Evolutionary conservation across 2,888 invertebrate genomes (phyloP).

Genomic region (Dexiosoma caninum): DNA sequence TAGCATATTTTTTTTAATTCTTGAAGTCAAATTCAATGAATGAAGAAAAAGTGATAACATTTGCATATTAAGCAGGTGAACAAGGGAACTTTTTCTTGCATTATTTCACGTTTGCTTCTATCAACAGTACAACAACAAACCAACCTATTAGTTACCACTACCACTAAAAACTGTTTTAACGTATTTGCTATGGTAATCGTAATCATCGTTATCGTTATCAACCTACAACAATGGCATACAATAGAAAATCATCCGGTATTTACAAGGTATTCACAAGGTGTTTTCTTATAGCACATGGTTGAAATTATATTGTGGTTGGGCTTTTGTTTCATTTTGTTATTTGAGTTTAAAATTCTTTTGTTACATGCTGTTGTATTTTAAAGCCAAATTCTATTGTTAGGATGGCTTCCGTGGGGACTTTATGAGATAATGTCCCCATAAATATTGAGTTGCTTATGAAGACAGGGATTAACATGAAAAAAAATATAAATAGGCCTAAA

Average conservation of each 20-base stretch:
- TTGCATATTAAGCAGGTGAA: conserved; percentile 31
- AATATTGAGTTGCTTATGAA: neutral
- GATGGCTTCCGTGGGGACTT: neutral
- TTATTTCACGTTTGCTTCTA: conserved; percentile 31
- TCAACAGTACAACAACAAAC: conserved; percentile 9
- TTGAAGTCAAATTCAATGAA: too few species aligned
- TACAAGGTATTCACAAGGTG: conserved; percentile 14
- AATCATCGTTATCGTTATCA: conserved; percentile 27
- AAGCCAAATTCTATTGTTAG: conserved; percentile 14
- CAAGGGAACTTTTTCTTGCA: neutral
- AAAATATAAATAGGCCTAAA: too few species aligned
- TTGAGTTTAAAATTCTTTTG: conserved; percentile 22
- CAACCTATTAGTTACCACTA: conserved; percentile 1
- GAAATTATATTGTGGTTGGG: neutral
- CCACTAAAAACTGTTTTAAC: neutral
- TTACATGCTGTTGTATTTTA: conserved; percentile 21
- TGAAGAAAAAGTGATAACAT: conserved; percentile 17
- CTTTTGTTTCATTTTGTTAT: conserved; percentile 21
- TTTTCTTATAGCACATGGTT: too few species aligned
- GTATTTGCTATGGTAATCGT: conserved; percentile 26
- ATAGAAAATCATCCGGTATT: neutral
- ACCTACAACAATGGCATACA: neutral
- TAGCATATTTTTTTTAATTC: too few species aligned
- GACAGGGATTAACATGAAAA: too few species aligned
- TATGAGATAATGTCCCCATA: neutral